A percentile compares a stretch with the other conserved stretches of the same genome.
These are phyloP conservation scores for Maccullochella peelii DNA, from an alignment of 2,113 vertebrate species.

Conservation along the genomic window DNA sequence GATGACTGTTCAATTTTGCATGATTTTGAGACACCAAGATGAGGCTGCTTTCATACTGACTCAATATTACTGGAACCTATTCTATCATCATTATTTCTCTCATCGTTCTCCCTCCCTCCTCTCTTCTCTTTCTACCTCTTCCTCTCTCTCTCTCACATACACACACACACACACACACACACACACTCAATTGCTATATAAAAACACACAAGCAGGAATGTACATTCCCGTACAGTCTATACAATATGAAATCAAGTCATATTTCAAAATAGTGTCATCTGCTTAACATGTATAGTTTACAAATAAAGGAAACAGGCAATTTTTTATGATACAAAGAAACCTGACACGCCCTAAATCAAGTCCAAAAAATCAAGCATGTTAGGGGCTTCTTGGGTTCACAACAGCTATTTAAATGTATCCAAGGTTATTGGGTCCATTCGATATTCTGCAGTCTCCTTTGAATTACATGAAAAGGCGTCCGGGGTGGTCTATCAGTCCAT, in stretches of 20 bases:
- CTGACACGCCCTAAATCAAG: conserved; percentile 79
- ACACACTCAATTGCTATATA: conserved; percentile 78
- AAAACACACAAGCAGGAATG: conserved; percentile 83
- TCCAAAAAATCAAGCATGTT: conserved; percentile 80
- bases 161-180: conserved; percentile 53
- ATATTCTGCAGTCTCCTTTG: conserved; percentile 68
- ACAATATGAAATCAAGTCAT: conserved; percentile 85
- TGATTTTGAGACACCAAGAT: conserved; percentile 73
- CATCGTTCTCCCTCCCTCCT: conserved; percentile 21
- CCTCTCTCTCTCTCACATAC: conserved; percentile 21
- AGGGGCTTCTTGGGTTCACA: conserved; percentile 73
- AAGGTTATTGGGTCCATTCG: conserved; percentile 65
- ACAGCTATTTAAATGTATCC: conserved; percentile 76
- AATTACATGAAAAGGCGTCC: conserved; percentile 74
- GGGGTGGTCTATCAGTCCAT: conserved; percentile 64
- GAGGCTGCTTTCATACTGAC: conserved; percentile 72
- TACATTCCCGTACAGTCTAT: conserved; percentile 79
- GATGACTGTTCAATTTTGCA: conserved; percentile 67
- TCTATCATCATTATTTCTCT: conserved; percentile 59
- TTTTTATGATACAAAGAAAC: conserved; percentile 82
- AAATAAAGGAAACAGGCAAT: conserved; percentile 84
- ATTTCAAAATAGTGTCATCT: conserved; percentile 86
- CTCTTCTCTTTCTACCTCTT: conserved; percentile 10
- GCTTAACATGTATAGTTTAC: conserved; percentile 82
- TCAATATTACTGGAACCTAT: conserved; percentile 67